Evolutionary conservation across 2,888 invertebrate genomes (phyloP).

Genomic region (Cetonia aurata): DNA sequence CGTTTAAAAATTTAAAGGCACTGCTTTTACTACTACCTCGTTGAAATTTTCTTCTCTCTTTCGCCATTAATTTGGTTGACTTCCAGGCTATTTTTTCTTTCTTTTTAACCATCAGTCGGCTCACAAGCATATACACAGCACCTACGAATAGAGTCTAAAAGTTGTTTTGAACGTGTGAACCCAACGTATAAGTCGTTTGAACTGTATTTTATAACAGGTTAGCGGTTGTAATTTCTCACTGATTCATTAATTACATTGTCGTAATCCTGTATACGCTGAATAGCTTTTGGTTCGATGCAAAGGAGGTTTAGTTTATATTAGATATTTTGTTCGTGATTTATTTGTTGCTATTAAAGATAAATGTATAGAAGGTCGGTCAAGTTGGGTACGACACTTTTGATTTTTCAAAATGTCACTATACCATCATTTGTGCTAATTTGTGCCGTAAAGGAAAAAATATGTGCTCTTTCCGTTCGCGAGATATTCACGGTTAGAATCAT

Average conservation of each 20-base stretch:
- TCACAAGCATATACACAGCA: neutral
- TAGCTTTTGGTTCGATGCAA: no score
- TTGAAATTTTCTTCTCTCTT: constrained; percentile 24
- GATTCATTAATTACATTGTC: constrained; percentile 34
- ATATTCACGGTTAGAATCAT: no score
- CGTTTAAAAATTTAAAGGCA: constrained; percentile 23
- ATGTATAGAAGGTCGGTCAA: no score
- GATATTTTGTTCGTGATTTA: no score
- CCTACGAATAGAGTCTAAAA: neutral
- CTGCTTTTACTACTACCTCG: constrained; percentile 17
- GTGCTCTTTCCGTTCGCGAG: no score
- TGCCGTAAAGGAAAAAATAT: no score
- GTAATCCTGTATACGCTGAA: neutral
- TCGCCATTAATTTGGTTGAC: constrained; percentile 3
- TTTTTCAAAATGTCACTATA: no score
- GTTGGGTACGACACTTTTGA: no score
- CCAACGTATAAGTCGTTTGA: constrained; percentile 3
- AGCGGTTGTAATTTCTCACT: constrained; percentile 21
- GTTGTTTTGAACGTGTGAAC: constrained; percentile 31
- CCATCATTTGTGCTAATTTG: no score
- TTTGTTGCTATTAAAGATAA: no score
- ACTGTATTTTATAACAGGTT: constrained; percentile 32
- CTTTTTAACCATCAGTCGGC: constrained; percentile 16
- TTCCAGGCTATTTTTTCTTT: constrained; percentile 6
- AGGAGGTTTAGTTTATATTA: no score